Conservation (phyloP, 1,140 invertebrate genomes). For the roundworm (Caenorhabditis elegans) region DNA sequence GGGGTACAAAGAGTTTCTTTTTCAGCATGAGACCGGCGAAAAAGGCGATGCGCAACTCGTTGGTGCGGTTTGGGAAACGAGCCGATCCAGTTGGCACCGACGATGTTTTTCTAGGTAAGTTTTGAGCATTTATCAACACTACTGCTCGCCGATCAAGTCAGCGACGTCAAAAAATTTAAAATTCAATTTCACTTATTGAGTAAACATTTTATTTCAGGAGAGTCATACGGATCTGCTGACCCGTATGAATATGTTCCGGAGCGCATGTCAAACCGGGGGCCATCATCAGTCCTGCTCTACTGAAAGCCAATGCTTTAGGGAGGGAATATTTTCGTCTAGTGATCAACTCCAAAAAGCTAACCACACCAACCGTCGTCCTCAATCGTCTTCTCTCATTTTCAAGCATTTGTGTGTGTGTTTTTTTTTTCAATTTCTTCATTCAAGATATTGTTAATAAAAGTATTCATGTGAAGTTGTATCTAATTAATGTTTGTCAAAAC, state of each 20-base stretch:
- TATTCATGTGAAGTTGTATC: slow-evolving; percentile 2
- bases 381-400: background rate
- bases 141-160: too few relatives aligned
- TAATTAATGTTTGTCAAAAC: too few relatives aligned
- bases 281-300: slow-evolving; percentile 4
- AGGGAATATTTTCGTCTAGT: background rate
- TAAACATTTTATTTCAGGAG: slow-evolving; percentile 12
- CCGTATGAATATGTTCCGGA: slow-evolving; percentile 20
- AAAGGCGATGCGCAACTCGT: slow-evolving; percentile 45
- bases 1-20: background rate
- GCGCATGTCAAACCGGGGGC: background rate
- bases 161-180: too few relatives aligned
- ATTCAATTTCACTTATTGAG: too few relatives aligned
- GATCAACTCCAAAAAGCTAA: background rate
- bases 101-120: background rate
- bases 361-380: background rate
- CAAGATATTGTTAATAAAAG: background rate
- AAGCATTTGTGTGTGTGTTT: background rate
- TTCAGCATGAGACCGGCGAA: slow-evolving; percentile 41
- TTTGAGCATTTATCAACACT: too few relatives aligned
- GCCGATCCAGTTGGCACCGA: background rate
- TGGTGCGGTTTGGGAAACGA: slow-evolving; percentile 44
- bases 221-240: slow-evolving; percentile 1
- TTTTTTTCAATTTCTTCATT: background rate
- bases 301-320: background rate